Evolutionary conservation across 2,888 invertebrate genomes (phyloP), one percentile per base, ranked within the genome.

Genomic region (Hirtodrosophila alboralis): DNA sequence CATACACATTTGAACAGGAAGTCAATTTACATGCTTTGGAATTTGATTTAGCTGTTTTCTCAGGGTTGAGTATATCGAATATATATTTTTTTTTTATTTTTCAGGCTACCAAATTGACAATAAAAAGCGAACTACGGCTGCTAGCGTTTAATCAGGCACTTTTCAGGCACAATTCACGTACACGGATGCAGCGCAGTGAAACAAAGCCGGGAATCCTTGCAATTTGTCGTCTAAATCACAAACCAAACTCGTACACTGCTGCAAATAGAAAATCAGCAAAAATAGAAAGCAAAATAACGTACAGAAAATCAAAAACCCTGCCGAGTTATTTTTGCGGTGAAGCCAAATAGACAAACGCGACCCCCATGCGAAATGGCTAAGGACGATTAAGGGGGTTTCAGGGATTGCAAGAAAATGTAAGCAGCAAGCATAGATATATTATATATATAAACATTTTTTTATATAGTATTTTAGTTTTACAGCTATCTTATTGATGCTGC

Each of bases 191-290:
- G 65, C 34, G 57, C 58, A 51, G 44, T 59, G 66, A 63, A 63
- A 65, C 60, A 75, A 72, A 66, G 47, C 57, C n/a, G n/a, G 52
- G 57, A 75, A 60, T 68, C 60, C 71, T 53, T 69, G 71, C 83
- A 79, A 78, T 84, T 81, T 81, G 81, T 71, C 79, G 65, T 63
- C 76, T 71, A 74, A 74, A 84, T 71, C 84, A 76, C 70, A 75
- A 56, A 47, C 37, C 36, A 56, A 70, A 61, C 52, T 65, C 64
- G 53, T 33, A 36, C 38, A 36, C 47, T 31, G 37, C 27, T 38
- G 33, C n/a, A 64, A 74, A 78, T 66, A 66, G 53, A 61, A 70
- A 79, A 79, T 79, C 76, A 76, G 59, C 59, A 62, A 54, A 79
- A 34, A 36, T 16, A 41, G 47, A 48, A 30, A 21, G 7, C 34